phyloP scores from a whole-genome alignment of 2,888 invertebrate species.

The Rotaria socialis region DNA sequence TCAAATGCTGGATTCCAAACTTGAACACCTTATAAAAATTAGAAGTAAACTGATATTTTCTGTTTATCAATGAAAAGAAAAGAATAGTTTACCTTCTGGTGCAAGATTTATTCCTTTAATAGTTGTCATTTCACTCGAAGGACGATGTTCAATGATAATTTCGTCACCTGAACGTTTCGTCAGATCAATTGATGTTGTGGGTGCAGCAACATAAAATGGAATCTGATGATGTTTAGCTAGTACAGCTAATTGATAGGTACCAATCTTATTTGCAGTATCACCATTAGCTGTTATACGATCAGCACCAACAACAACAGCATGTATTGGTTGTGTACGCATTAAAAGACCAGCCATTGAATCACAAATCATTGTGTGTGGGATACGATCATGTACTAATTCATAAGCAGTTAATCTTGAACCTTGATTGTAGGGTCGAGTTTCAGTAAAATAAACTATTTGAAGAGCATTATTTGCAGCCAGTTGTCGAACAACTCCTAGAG shows the following conservation, averaged over 20 bases:
- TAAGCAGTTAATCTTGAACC: conserved; percentile 81
- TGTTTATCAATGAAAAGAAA: not conserved
- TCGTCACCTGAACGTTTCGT: conserved; percentile 73
- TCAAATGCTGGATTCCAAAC: conserved; percentile 99
- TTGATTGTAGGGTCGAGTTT: conserved; percentile 96
- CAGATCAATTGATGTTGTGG: conserved; percentile 80
- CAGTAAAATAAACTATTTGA: conserved; percentile 88
- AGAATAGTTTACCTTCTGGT: conserved; percentile 68
- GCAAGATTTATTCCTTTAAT: conserved; percentile 80
- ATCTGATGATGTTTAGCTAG: conserved; percentile 81
- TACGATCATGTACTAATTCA: conserved; percentile 74
- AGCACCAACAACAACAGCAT: conserved; percentile 92
- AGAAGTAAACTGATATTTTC: too few species aligned
- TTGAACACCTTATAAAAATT: conserved; percentile 68
- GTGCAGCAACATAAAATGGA: conserved; percentile 91
- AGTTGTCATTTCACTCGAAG: conserved; percentile 82
- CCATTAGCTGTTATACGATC: conserved; percentile 92
- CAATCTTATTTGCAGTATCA: conserved; percentile 97
- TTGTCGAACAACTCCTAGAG: conserved; percentile 81
- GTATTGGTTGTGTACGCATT: conserved; percentile 76
- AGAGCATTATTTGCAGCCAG: conserved; percentile 65
- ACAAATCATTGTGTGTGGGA: conserved; percentile 84
- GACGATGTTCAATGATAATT: conserved; percentile 88
- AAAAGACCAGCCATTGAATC: conserved; percentile 90
- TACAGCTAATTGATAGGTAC: conserved; percentile 74